Conservation (phyloP, 2,888 invertebrate genomes). For the Clistopyga incitator region DNA sequence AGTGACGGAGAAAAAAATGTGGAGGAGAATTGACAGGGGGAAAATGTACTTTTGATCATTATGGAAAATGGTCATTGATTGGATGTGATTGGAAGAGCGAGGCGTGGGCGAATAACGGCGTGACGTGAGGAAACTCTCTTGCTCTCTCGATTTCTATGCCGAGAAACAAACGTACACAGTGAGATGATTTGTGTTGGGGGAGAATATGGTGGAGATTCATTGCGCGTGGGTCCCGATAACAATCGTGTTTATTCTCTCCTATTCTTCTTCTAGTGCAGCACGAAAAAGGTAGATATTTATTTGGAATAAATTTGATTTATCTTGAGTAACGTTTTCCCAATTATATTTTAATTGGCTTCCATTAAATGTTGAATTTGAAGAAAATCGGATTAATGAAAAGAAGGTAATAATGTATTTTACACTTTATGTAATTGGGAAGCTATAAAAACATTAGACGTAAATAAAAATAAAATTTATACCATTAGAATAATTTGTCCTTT, state of each 20-base stretch:
- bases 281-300: background rate
- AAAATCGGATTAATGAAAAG: background rate
- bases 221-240: slow-evolving; percentile 55
- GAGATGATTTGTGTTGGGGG: slow-evolving; percentile 58
- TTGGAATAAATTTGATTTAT: background rate
- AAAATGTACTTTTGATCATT: slow-evolving; percentile 6
- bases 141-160: slow-evolving; percentile 7
- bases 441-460: no score
- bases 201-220: slow-evolving; percentile 48
- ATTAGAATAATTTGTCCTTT: no score
- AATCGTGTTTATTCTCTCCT: slow-evolving; percentile 14
- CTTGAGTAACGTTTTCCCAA: background rate
- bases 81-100: slow-evolving; percentile 27
- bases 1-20: background rate
- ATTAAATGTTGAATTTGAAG: background rate
- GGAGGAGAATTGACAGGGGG: slow-evolving; percentile 10
- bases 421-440: no score
- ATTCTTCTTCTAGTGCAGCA: slow-evolving; percentile 7
- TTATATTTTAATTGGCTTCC: background rate
- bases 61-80: slow-evolving; percentile 50
- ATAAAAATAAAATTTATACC: no score
- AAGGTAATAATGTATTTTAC: background rate
- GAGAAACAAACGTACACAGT: slow-evolving; percentile 19
- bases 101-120: slow-evolving; percentile 53
- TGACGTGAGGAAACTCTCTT: slow-evolving; percentile 58